Evolutionary conservation across 2,113 vertebrate genomes (phyloP), one percentile per base, ranked within the genome.

Genomic region (Oriolus oriolus): DNA sequence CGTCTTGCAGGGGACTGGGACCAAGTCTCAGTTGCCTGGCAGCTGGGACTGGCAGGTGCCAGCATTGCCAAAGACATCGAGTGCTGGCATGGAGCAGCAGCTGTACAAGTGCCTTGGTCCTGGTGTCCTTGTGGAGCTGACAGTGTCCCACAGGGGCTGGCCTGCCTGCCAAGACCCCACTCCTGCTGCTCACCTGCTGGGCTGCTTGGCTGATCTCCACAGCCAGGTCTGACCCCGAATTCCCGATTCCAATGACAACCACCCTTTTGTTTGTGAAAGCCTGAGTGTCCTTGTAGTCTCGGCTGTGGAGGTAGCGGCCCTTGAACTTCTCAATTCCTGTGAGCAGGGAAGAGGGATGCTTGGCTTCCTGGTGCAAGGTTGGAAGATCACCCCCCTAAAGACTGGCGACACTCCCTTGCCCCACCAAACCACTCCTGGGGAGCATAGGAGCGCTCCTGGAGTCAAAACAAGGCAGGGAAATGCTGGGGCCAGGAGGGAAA

Each of bases 171-270:
- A 0, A 12, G 65, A 56, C 17, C 23, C 33, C 6, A 1, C 19
- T 78, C 16, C 35, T 6, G 13, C 83, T 47, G 64, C 97, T 93
- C 80, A 99, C 99, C 98, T 99, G 99, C 78, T 98, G 87, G 90
- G 99, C 98, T 10, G 64, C 95, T 71, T 98, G 98, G 81, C 99
- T 99, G 47, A 99, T 98, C 95, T 99, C 99, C 85, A 98, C 99
- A 2, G 99, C 98, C 71, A 99, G 97, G 81, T 99, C 99, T 7
- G 97, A 98, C 56, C 98, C 99, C 4, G 99, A 99, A 91, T 99
- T 99, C 37, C 99, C 99, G 11, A 98, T 98, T 30, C 99, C 99
- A 2, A 99, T 94, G 50, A 99, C 76, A 71, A 99, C 63, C 26
- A 99, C 98, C 56, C 96, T 99, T 94, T 99, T 98, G 61, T 98